Evolutionary conservation across 37 sponge, comb jelly and placozoan genomes (phyloP).

Genomic region (Lycopodina hypogea): DNA sequence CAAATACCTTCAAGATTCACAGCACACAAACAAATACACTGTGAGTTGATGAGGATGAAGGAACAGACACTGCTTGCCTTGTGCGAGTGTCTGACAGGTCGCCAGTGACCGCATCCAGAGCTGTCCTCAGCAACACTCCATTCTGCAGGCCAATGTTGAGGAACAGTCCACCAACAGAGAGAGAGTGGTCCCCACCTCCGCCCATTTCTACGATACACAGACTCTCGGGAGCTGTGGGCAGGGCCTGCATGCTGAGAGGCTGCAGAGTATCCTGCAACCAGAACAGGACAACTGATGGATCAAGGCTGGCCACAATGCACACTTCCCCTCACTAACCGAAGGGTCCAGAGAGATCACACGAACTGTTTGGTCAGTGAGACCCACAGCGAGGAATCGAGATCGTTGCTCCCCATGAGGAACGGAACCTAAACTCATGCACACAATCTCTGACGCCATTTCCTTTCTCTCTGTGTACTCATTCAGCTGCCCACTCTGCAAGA

Average conservation of each 20-base stretch:
- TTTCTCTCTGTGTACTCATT: slow-evolving; percentile 98
- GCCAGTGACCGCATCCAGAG: slow-evolving; percentile 91
- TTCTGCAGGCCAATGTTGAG: slow-evolving; percentile 97
- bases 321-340: slow-evolving; percentile 76
- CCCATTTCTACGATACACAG: slow-evolving; percentile 97
- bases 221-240: slow-evolving; percentile 92
- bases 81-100: slow-evolving; percentile 98
- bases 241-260: slow-evolving; percentile 94
- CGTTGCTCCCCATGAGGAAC: slow-evolving; percentile 95
- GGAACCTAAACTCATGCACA: slow-evolving; percentile 91
- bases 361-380: slow-evolving; percentile 96
- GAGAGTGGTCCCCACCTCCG: slow-evolving; percentile 44
- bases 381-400: slow-evolving; percentile 92
- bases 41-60: not conserved
- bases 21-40: not conserved
- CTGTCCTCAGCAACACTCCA: slow-evolving; percentile 93
- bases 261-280: slow-evolving; percentile 77
- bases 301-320: not conserved
- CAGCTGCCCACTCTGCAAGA: slow-evolving; percentile 82
- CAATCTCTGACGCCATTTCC: slow-evolving; percentile 90
- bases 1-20: slow-evolving; percentile 60
- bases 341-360: slow-evolving; percentile 96
- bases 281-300: not conserved
- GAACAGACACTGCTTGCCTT: slow-evolving; percentile 36
- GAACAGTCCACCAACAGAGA: slow-evolving; percentile 69